Base-by-base conservation (phyloP, 2,113 vertebrate genomes). In the Carlito syrichta region DNA sequence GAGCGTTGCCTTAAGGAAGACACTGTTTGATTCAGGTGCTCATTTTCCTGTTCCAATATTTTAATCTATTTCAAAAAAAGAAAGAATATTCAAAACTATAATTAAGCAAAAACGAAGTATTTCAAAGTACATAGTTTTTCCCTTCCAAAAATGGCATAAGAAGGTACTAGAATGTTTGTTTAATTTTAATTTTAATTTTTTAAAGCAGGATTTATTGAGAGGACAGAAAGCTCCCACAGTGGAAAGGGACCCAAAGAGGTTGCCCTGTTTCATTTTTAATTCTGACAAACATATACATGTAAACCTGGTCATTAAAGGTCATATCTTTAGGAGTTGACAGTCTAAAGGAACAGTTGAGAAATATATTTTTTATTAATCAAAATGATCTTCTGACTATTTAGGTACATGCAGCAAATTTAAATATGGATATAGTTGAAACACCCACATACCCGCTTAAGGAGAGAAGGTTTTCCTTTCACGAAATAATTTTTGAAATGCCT, bases 21-120 rank as follows among this genome's bases (percentile, higher is more conserved):
- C 85, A 99, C 98, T 0, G 99, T 99, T 98, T 99, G 99, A 98
- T 99, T 99, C 96, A 99, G 97, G 97, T 99, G 99, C 48, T 99
- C 99, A 83, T 99, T 99, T 98, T 99, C 99, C 97, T 99, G 99
- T 98, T 99, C 99, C 94, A 99, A 96, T 76, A 99, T 99, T 97
- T 99, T 99, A 96, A 99, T 97, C 99, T 99, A 97, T 84, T 97
- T 95, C 32, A 38, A 10, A 93, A 95, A 84, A 93, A 48, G 87
- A 95, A 95, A 96, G 54, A 17, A 43, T n/a, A n/a, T 56, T 52
- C 84, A 84, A 97, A 96, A 63, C n/a, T 48, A 81, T 63, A 97
- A 62, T 1, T 73, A 35, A 3, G 9, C 32, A 97, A 83, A n/a
- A 97, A 87, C 2, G 38, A 96, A 97, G 20, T 86, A 97, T 93